These are phyloP conservation scores for Coelopa frigida DNA, from an alignment of 1,140 invertebrate species.

Conservation along the genomic window DNA sequence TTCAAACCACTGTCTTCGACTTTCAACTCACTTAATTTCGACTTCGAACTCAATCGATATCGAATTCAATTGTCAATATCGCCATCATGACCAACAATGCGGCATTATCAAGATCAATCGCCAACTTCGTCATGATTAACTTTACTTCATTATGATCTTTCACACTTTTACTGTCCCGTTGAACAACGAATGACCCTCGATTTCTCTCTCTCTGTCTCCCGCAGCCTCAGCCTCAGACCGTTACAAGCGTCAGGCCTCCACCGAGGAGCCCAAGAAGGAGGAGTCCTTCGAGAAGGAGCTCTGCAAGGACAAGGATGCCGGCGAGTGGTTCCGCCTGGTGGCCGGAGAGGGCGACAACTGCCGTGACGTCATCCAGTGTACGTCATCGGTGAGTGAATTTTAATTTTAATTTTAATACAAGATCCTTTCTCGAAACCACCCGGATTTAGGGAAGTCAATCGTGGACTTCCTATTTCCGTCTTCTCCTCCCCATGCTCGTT, in stretches of 20 bases:
- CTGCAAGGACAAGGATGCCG: slow-evolving; percentile 91
- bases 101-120: no score
- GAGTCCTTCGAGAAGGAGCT: slow-evolving; percentile 81
- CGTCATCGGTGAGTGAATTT: slow-evolving; percentile 66
- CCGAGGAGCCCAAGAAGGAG: slow-evolving; percentile 63
- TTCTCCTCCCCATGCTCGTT: background rate
- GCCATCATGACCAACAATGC: no score
- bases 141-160: no score
- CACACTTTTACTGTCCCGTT: no score
- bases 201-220: slow-evolving; percentile 19
- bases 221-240: slow-evolving; percentile 48
- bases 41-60: no score
- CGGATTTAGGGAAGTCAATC: background rate
- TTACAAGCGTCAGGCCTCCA: slow-evolving; percentile 53
- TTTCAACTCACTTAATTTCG: no score
- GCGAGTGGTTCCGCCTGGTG: slow-evolving; percentile 88
- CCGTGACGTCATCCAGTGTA: slow-evolving; percentile 92
- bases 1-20: no score
- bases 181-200: no score
- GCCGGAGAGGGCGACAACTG: slow-evolving; percentile 87
- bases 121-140: no score
- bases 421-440: background rate
- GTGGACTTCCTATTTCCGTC: slow-evolving; percentile 3
- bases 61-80: no score
- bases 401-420: slow-evolving; percentile 1